Percentiles rank a stretch among this genome's conserved stretches.
Evolutionary conservation across 2,797 vertebrate species (phyloP).

Genomic region (Luscinia luscinia): DNA sequence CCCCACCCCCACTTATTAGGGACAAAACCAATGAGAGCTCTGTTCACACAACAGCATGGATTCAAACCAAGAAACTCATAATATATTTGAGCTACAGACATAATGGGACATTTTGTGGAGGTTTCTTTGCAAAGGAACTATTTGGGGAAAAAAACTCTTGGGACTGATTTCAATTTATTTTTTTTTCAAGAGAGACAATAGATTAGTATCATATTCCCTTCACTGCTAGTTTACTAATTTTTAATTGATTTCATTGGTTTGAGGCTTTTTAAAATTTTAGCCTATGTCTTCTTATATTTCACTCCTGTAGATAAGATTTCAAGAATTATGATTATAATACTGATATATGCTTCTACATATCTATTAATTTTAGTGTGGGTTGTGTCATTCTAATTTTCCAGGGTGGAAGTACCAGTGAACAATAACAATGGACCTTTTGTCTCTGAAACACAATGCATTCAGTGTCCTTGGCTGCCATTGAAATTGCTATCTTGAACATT

Average conservation of each 20-base stretch:
- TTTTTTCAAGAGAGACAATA: not conserved
- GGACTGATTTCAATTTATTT: no score
- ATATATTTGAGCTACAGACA: not conserved
- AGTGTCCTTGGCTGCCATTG: constrained; percentile 19
- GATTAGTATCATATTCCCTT: not conserved
- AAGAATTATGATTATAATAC: not conserved
- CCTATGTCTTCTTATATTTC: not conserved
- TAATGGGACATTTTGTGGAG: not conserved
- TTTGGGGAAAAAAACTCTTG: not conserved
- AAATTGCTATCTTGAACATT: not conserved
- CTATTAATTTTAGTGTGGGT: not conserved
- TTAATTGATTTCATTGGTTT: not conserved
- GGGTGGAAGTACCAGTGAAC: not conserved
- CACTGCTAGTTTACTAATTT: not conserved
- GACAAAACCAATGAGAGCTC: not conserved
- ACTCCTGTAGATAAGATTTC: not conserved
- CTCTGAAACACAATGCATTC: not conserved
- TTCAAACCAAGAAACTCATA: not conserved
- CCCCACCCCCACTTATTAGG: no score
- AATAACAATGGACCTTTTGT: not conserved
- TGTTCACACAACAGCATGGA: not conserved
- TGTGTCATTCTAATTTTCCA: not conserved
- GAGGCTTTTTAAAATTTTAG: not conserved
- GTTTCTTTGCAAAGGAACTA: not conserved
- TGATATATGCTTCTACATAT: not conserved